Evolutionary conservation across 2,113 vertebrate species (phyloP), one percentile per base, ranked within the genome.

Genomic region (Orycteropus afer): DNA sequence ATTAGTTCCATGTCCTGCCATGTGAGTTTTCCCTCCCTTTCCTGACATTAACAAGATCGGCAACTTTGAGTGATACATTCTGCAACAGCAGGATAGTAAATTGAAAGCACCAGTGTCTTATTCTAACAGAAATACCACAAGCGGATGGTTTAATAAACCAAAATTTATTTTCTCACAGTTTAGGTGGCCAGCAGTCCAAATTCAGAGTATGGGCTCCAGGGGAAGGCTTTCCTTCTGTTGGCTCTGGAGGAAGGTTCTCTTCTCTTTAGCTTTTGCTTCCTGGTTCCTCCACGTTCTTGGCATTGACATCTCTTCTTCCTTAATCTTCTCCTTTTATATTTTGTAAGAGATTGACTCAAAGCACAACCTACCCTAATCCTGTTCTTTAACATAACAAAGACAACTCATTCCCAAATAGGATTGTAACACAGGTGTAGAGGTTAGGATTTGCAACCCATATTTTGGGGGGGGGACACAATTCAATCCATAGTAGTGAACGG

Each of bases 21-120:
- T 15, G 49, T 49, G 78, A 57, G 27, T 4, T 45, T 73, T 29
- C 91, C 83, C 95, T 77, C 90, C 77, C 55, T 89, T 93, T 67
- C 57, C 95, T 86, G 77, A 91, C 86, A 78, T 63, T 17, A 63
- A 88, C 84, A 78, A 85, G 71, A 83, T 80, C 91, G 42, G 81
- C 90, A 49, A 53, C 82, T 94, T 73, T 2, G 84, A 96, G 76
- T 71, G 93, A 88, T 76, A 81, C 51, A 76, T 86, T 95, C 93
- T 94, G 90, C 90, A 94, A 88, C 20, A 53, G 57, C 78, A 71
- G 67, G 18, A 45, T 32, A 71, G 76, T 94, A 93, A 96, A 96
- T 67, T 92, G 81, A 96, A 97, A 97, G 82, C 95, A 86, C 80
- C 95, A 76, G 10, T 34, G 63, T 34, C 32, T 34, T 27, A 34